phyloP scores from a whole-genome alignment of 2,888 invertebrate genomes.

The Barypeithes pellucidus region DNA sequence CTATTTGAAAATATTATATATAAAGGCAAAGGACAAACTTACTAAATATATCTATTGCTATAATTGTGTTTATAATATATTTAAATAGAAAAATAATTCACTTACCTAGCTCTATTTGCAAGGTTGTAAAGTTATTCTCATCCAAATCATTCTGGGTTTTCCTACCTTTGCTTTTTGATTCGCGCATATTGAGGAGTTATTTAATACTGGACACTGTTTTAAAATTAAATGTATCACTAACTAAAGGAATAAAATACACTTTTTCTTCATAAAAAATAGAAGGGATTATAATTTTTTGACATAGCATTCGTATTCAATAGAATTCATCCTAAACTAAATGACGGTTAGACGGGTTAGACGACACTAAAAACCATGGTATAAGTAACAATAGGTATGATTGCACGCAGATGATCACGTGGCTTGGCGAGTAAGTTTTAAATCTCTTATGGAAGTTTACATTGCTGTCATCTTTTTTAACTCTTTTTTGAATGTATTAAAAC shows the following conservation, averaged over 20 bases:
- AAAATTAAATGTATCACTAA: neutral
- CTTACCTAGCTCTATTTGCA: conserved; percentile 40
- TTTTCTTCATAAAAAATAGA: neutral
- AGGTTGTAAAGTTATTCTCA: neutral
- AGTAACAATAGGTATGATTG: no score
- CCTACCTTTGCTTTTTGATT: conserved; percentile 20
- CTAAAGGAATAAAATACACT: neutral
- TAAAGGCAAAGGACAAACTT: neutral
- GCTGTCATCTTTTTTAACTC: no score
- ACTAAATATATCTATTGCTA: neutral
- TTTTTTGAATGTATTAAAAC: no score
- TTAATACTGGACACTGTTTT: neutral
- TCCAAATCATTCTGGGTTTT: conserved; percentile 5
- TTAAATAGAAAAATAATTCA: conserved; percentile 8
- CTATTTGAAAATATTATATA: no score
- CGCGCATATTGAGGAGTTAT: neutral
- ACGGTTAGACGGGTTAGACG: no score
- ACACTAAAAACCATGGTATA: no score
- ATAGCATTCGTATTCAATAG: no score
- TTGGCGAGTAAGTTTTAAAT: no score
- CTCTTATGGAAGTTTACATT: no score
- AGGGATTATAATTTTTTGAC: conserved; percentile 7
- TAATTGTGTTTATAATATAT: neutral
- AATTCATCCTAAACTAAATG: no score
- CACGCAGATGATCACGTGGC: no score